Base-by-base conservation (phyloP, 2,113 vertebrate genomes). In the Misgurnus anguillicaudatus region DNA sequence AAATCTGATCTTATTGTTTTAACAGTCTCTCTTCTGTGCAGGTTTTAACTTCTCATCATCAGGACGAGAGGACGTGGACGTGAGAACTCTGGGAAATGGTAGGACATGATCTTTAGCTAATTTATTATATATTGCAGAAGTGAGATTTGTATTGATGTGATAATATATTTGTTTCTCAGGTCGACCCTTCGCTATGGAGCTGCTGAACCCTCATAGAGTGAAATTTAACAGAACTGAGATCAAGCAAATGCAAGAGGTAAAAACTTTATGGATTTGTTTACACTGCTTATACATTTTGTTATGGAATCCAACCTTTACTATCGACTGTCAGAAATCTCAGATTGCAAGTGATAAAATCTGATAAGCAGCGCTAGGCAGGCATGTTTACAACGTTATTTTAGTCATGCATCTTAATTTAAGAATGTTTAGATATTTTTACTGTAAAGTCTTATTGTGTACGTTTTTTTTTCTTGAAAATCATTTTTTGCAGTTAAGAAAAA, bases 1-100 rank as follows among this genome's bases (percentile, higher is more conserved):
- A 5, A 10, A 19, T 55, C 6, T 17, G 42, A 66, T 47, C 8
- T 77, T 51, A 13, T 41, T 3, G 48, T 24, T 60, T 31, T 31
- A 21, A 4, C 36, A 42, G 24, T 21, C 11, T 1, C 9, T 70
- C 6, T n/a, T 62, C 24, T 77, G 4, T 21, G 0, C 9, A 99
- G 98, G 94, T 82, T 98, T 99, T 88, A 98, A 99, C 87, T 99
- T 99, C 91, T 98, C 96, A 69, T 98, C 98, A 4, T 99, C 98
- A 38, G 98, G 98, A 80, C 93, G 98, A 89, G 98, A 99, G 90
- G 98, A 99, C 9, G 97, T 99, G 79, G 98, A 99, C 47, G 98
- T 99, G 17, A 92, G 98, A 82, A 99, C 98, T 2, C 90, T 99
- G n/a, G 98, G 98, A 86, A 97, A 94, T 0, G 98, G 97, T 99